Percentiles rank a stretch among this genome's conserved stretches.
These are phyloP conservation scores for Laupala kohalensis DNA, from an alignment of 1,140 invertebrate species.

Conservation along the genomic window DNA sequence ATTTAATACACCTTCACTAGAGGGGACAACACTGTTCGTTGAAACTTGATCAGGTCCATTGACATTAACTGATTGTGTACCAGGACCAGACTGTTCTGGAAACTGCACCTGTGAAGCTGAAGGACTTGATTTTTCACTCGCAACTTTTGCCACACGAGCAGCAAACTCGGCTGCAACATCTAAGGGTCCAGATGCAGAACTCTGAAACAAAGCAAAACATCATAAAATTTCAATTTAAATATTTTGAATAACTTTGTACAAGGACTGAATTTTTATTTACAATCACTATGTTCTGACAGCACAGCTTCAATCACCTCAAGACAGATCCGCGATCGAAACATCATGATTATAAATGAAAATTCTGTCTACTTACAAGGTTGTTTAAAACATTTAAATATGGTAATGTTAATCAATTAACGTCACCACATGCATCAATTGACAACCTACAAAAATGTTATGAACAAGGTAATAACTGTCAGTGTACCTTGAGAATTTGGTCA, in stretches of 20 bases:
- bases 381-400: too few relatives aligned
- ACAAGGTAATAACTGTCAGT: too few relatives aligned
- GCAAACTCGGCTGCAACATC: constrained; percentile 12
- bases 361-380: too few relatives aligned
- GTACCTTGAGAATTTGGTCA: too few relatives aligned
- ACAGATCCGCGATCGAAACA: not conserved
- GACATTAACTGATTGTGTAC: not conserved
- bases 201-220: constrained; percentile 4
- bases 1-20: not conserved
- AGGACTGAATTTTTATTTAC: not conserved
- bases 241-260: not conserved
- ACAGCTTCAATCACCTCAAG: not conserved
- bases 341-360: not conserved
- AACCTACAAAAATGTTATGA: too few relatives aligned
- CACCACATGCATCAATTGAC: too few relatives aligned
- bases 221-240: not conserved
- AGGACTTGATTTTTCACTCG: constrained; percentile 9
- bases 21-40: not conserved
- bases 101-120: not conserved
- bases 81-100: not conserved
- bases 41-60: constrained; percentile 4
- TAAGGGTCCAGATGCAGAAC: not conserved
- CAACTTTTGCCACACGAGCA: constrained; percentile 12
- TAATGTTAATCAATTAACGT: too few relatives aligned
- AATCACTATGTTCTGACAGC: not conserved